Evolutionary conservation across 2,113 vertebrate species (phyloP).

Genomic region (Scalopus aquaticus): DNA sequence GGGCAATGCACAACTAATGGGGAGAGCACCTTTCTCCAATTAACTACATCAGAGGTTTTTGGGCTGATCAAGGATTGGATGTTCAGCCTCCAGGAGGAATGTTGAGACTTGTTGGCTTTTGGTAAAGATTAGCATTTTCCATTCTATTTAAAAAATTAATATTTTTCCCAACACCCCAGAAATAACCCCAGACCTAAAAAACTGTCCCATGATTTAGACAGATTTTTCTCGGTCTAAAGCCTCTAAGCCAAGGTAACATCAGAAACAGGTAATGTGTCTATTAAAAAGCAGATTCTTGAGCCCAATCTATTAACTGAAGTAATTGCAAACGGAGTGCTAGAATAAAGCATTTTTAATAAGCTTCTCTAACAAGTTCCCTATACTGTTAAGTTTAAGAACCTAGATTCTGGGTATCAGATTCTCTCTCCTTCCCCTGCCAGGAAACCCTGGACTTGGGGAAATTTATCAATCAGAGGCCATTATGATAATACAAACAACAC

Average conservation of each 20-base stretch:
- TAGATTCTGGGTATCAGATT: background rate
- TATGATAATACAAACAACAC: background rate
- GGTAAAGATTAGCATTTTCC: background rate
- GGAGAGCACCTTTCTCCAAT: background rate
- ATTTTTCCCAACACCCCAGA: background rate
- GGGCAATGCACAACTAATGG: background rate
- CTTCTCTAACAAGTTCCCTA: background rate
- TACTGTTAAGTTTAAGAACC: background rate
- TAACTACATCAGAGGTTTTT: background rate
- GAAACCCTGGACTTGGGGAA: background rate
- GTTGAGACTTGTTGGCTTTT: background rate
- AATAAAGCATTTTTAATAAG: conserved; percentile 2
- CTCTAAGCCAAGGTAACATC: background rate
- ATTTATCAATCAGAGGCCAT: background rate
- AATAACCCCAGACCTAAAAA: background rate
- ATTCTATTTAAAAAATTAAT: background rate
- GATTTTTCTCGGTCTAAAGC: background rate
- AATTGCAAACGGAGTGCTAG: background rate
- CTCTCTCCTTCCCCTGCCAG: background rate
- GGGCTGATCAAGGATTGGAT: background rate
- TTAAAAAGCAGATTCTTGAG: background rate
- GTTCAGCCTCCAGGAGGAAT: background rate
- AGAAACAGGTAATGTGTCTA: background rate
- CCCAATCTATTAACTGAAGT: background rate
- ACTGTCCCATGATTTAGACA: background rate